These are phyloP conservation scores for Ceyx cyanopectus DNA, from an alignment of 2,113 vertebrate species.

Conservation along the genomic window DNA sequence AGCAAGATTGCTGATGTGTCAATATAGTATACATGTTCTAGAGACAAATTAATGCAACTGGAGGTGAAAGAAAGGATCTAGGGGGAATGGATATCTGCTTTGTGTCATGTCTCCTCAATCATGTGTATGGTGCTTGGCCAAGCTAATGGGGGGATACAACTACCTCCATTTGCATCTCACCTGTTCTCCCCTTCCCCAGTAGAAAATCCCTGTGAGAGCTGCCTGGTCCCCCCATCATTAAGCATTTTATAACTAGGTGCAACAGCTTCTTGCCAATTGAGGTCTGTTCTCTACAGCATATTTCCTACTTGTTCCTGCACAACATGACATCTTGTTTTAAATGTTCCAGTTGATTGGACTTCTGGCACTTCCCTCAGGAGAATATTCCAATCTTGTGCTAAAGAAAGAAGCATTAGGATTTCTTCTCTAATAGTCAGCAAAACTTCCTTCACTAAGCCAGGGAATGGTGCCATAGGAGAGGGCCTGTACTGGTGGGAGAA, in stretches of 20 bases:
- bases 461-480: neutral
- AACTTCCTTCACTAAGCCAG: neutral
- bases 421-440: neutral
- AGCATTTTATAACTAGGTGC: neutral
- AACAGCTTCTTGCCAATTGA: neutral
- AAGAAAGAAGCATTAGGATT: neutral
- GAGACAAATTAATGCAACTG: neutral
- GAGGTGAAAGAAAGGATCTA: accelerated
- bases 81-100: neutral
- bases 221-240: neutral
- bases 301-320: neutral
- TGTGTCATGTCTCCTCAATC: neutral
- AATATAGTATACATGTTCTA: neutral
- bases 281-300: neutral
- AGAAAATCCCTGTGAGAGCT: neutral
- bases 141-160: neutral
- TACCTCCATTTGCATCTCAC: neutral
- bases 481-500: neutral
- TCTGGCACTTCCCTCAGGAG: neutral
- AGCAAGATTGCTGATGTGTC: neutral
- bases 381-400: neutral
- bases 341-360: neutral
- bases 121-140: neutral
- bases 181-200: neutral
- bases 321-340: neutral